A percentile compares a stretch with the other conserved stretches of the same genome.
These are phyloP conservation scores for Osmerus eperlanus DNA, from an alignment of 2,113 vertebrate genomes.

Conservation along the genomic window DNA sequence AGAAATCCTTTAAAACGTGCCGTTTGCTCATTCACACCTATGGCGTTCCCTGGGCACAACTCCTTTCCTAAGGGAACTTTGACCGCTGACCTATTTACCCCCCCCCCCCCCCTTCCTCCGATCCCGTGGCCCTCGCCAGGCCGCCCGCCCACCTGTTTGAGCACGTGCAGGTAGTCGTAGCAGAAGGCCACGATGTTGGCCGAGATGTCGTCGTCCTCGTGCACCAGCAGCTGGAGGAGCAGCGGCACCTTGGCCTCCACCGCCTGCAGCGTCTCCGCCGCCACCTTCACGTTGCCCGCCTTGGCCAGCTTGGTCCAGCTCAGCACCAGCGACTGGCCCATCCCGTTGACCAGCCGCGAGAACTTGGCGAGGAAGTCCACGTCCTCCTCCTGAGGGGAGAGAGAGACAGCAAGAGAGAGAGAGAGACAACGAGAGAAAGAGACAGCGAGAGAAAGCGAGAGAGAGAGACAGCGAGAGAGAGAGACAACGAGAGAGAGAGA, in stretches of 20 bases:
- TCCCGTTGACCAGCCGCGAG: conserved; percentile 93
- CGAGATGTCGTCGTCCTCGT: conserved; percentile 96
- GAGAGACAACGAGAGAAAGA: too few relatives aligned
- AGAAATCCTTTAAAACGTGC: background rate
- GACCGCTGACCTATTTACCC: too few relatives aligned
- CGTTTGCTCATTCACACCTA: too few relatives aligned
- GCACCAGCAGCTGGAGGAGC: conserved; percentile 88
- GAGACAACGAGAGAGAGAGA: background rate
- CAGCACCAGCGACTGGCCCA: conserved; percentile 96
- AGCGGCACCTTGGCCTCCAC: conserved; percentile 90
- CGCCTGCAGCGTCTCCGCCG: conserved; percentile 83
- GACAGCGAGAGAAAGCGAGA: too few relatives aligned
- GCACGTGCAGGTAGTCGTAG: conserved; percentile 96
- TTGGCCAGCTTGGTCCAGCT: conserved; percentile 95
- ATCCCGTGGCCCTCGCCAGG: too few relatives aligned
- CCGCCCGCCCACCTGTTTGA: conserved; percentile 84
- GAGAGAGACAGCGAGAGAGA: background rate
- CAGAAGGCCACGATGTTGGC: conserved; percentile 95
- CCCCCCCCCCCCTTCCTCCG: background rate
- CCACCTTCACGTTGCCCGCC: conserved; percentile 78
- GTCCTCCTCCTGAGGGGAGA: conserved; percentile 84
- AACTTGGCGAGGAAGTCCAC: conserved; percentile 98
- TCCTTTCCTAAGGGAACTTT: too few relatives aligned
- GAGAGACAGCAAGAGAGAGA: too few relatives aligned
- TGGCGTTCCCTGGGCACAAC: too few relatives aligned